Base-by-base conservation (phyloP, 2,113 vertebrate species). In the Acrocephalus arundinaceus region DNA sequence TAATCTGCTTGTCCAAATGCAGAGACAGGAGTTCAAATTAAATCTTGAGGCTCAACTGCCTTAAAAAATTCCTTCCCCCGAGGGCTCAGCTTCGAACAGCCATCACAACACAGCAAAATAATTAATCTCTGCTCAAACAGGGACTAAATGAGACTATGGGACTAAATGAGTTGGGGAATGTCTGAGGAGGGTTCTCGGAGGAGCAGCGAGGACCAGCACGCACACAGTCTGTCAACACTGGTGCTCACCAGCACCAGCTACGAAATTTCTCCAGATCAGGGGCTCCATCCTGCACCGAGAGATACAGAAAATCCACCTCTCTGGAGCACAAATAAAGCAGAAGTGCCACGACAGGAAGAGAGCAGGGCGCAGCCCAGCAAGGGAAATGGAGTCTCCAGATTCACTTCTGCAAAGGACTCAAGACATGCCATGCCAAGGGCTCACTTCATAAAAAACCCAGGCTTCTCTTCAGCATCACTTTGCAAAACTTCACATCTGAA, bases 401-500 rank as follows among this genome's bases (percentile, higher is more conserved):
- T 71, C 72, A 63, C 18, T 84, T 49, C 57, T 63, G 72, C 49
- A 71, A 45, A 87, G 57, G 74, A 71, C 57, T 71, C n/a, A 39
- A 77, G 49, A 51, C 65, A 51, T 2, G 18, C 35, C 21, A 15
- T 0, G 19, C 81, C 7, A 35, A 71, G 75, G 49, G 78, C 72
- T 30, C 21, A 3, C 58, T 3, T 6, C 30, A 51, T 7, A 45
- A 57, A 52, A 66, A 82, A 6, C 43, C 24, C 9, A 43, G 46
- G 67, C 62, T 83, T 54, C 86, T 78, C 21, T 30, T 57, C 83
- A 78, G 65, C 76, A 7, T 7, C 49, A 37, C 77, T 85, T 62
- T 51, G 77, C 92, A 75, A 52, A 95, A 93, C 89, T 88, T 91
- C 96, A 70, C 96, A 67, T 97, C 78, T 55, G 80, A 94, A 84